A percentile compares a stretch with the other conserved stretches of the same genome.
Conservation (phyloP, 2,113 vertebrate genomes). For the Anguilla rostrata region DNA sequence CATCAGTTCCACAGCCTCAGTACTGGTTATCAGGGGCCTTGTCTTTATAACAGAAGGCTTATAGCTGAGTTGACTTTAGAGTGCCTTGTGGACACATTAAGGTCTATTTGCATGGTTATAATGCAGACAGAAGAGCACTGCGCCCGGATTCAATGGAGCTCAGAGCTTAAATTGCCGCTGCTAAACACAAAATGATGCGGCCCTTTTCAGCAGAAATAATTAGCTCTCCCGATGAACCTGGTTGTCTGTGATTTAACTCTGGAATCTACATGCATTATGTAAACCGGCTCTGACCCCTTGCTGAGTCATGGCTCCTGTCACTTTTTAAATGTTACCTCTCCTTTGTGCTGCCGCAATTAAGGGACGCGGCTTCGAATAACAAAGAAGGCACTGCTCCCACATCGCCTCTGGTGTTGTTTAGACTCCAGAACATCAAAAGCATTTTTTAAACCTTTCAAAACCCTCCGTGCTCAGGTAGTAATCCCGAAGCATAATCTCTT, state of each 20-base stretch:
- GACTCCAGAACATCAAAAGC: slow-evolving; percentile 70
- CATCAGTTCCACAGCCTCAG: background rate
- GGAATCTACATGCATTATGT: slow-evolving; percentile 50
- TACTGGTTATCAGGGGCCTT: slow-evolving; percentile 47
- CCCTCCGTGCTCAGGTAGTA: slow-evolving; percentile 71
- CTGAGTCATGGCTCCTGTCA: slow-evolving; percentile 38
- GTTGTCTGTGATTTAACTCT: slow-evolving; percentile 68
- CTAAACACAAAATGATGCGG: slow-evolving; percentile 55
- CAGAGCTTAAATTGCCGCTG: slow-evolving; percentile 63
- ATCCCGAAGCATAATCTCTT: slow-evolving; percentile 73
- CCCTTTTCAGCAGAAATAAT: slow-evolving; percentile 60
- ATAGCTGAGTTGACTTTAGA: slow-evolving; percentile 70
- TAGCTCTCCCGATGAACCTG: slow-evolving; percentile 58
- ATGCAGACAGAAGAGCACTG: slow-evolving; percentile 57
- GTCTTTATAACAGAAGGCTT: slow-evolving; percentile 57
- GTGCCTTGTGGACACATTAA: slow-evolving; percentile 73
- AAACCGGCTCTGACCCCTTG: slow-evolving; percentile 50
- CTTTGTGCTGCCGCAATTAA: slow-evolving; percentile 68
- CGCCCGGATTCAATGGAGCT: slow-evolving; percentile 64
- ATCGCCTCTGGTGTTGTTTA: slow-evolving; percentile 73
- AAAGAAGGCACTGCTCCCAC: slow-evolving; percentile 63
- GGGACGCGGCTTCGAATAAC: slow-evolving; percentile 69
- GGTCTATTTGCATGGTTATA: slow-evolving; percentile 71
- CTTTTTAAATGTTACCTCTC: slow-evolving; percentile 61
- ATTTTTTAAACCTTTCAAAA: slow-evolving; percentile 69